Conservation (phyloP, 1,140 invertebrate species). For the Lethocerus indicus region DNA sequence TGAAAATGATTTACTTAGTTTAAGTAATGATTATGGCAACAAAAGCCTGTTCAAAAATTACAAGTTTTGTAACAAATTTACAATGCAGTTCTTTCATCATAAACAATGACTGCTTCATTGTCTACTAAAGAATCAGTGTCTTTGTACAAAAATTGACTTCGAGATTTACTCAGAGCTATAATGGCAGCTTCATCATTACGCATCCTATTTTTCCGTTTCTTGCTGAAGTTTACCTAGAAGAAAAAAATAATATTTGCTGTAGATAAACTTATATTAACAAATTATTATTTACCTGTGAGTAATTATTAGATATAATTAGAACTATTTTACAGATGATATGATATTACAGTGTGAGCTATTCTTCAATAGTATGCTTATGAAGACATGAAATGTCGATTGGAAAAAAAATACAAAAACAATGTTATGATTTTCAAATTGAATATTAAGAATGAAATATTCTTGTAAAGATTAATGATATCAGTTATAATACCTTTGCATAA, state of each 20-base stretch:
- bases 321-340: too few species aligned
- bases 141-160: slow-evolving; percentile 40
- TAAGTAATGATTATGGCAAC: too few species aligned
- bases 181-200: slow-evolving; percentile 54
- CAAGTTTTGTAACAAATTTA: too few species aligned
- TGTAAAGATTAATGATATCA: neutral
- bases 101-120: slow-evolving; percentile 53
- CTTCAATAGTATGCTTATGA: too few species aligned
- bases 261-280: neutral
- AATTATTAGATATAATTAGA: too few species aligned
- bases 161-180: slow-evolving; percentile 52
- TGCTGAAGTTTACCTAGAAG: slow-evolving; percentile 46
- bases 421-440: too few species aligned
- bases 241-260: slow-evolving; percentile 9
- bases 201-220: slow-evolving; percentile 54
- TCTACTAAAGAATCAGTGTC: slow-evolving; percentile 38
- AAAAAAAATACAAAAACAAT: too few species aligned
- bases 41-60: too few species aligned
- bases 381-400: too few species aligned
- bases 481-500: slow-evolving; percentile 41
- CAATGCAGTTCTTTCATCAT: slow-evolving; percentile 51
- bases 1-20: too few species aligned
- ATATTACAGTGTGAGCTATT: too few species aligned
- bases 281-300: too few species aligned
- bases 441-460: neutral